phyloP scores from a whole-genome alignment of 2,113 vertebrate genomes.

The Phalacrocorax brasilianus region DNA sequence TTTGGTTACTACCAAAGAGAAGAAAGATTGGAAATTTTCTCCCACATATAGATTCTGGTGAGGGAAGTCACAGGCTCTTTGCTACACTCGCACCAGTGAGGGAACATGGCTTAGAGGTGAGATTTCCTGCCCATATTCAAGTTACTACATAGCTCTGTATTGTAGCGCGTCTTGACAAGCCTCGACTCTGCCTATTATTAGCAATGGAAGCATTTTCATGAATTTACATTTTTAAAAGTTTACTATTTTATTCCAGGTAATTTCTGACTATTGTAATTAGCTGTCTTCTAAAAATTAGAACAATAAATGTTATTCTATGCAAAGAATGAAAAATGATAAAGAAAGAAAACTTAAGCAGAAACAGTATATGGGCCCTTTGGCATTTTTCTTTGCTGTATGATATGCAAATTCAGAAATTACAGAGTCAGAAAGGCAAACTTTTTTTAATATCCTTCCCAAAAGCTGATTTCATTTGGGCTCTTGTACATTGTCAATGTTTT shows the following conservation, averaged over 20 bases:
- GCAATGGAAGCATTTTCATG: accelerated
- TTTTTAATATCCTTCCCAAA: background rate
- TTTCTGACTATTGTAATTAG: background rate
- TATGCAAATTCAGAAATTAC: background rate
- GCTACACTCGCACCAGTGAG: background rate
- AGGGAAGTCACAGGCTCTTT: background rate
- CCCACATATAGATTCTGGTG: background rate
- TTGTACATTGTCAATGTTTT: background rate
- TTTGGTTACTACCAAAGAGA: background rate
- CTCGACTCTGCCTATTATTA: background rate
- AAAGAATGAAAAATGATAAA: background rate
- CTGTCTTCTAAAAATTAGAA: background rate
- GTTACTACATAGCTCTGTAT: background rate
- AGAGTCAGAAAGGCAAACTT: background rate
- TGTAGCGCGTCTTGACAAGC: background rate
- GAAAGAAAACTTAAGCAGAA: background rate
- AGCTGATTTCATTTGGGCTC: background rate
- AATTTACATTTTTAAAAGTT: background rate
- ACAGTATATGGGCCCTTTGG: background rate
- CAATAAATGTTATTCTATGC: background rate
- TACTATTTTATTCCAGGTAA: background rate
- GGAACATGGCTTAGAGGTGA: background rate
- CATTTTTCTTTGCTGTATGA: background rate
- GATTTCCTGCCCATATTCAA: background rate
- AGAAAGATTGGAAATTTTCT: background rate